phyloP scores from a whole-genome alignment of 1,140 invertebrate genomes.

The Drosophila carrolli region DNA sequence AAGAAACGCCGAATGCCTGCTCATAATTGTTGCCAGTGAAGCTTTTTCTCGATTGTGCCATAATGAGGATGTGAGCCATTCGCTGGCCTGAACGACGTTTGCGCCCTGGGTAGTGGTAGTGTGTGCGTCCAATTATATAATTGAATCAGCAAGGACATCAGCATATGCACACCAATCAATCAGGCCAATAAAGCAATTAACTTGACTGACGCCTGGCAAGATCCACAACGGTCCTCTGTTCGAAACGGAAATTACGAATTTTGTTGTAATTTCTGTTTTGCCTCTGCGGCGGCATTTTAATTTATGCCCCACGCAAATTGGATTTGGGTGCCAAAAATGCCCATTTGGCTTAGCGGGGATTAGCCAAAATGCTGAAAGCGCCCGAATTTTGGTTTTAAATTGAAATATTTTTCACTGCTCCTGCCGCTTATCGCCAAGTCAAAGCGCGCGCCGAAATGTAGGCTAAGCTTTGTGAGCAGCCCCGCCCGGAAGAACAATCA shows the following conservation, averaged over 20 bases:
- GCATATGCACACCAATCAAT: constrained; percentile 62
- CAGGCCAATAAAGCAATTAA: constrained; percentile 80
- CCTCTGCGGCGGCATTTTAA: constrained; percentile 59
- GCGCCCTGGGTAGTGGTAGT: constrained; percentile 9
- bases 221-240: constrained; percentile 21
- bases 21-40: constrained; percentile 44
- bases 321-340: constrained; percentile 61
- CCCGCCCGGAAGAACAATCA: constrained; percentile 42
- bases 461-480: constrained; percentile 64
- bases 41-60: constrained; percentile 28
- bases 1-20: constrained; percentile 52
- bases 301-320: constrained; percentile 68
- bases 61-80: constrained; percentile 49
- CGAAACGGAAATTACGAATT: constrained; percentile 72
- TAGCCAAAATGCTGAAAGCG: constrained; percentile 53
- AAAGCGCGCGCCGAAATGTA: constrained; percentile 62
- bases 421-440: constrained; percentile 29
- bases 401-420: constrained; percentile 42
- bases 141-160: constrained; percentile 66
- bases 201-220: constrained; percentile 11
- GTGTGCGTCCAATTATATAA: constrained; percentile 66
- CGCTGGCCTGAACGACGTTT: constrained; percentile 27
- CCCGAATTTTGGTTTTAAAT: constrained; percentile 26
- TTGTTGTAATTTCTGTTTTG: constrained; percentile 32
- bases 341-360: constrained; percentile 75